phyloP scores from a whole-genome alignment of 2,113 vertebrate species.

The Lates calcarifer region DNA sequence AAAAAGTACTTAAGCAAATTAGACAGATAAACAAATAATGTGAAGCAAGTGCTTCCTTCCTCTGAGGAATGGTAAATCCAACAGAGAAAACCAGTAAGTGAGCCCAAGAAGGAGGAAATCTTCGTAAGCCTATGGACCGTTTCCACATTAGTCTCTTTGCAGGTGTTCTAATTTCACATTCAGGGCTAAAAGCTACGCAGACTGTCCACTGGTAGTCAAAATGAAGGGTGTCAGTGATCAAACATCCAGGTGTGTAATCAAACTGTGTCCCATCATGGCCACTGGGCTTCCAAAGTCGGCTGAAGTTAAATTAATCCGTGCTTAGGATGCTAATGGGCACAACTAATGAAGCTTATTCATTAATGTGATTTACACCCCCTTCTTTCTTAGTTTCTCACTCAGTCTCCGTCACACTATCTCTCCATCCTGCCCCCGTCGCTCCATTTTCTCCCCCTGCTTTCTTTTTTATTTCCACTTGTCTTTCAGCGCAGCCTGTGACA shows the following conservation, averaged over 20 bases:
- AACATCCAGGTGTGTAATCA: slow-evolving; percentile 61
- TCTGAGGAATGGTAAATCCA: slow-evolving; percentile 5
- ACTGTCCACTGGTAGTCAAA: neutral
- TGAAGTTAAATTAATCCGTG: slow-evolving; percentile 65
- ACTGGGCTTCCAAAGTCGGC: slow-evolving; percentile 47
- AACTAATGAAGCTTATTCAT: slow-evolving; percentile 72
- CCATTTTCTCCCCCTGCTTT: slow-evolving; percentile 19
- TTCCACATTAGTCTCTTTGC: slow-evolving; percentile 12
- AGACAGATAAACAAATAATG: neutral
- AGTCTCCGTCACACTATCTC: slow-evolving; percentile 14
- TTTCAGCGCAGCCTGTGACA: slow-evolving; percentile 33
- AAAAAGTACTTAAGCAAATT: slow-evolving; percentile 3
- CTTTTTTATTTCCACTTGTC: slow-evolving; percentile 41
- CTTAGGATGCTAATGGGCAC: slow-evolving; percentile 66
- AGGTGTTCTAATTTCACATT: slow-evolving; percentile 22
- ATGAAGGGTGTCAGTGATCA: slow-evolving; percentile 53
- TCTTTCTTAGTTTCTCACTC: slow-evolving; percentile 39
- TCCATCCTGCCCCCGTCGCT: slow-evolving; percentile 7
- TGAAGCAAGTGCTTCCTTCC: neutral
- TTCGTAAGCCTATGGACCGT: neutral
- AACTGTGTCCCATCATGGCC: slow-evolving; percentile 38
- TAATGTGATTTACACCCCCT: slow-evolving; percentile 65
- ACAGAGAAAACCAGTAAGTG: neutral
- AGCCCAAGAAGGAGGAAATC: slow-evolving; percentile 12
- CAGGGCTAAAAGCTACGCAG: slow-evolving; percentile 15